phyloP scores from a whole-genome alignment of 1,140 invertebrate genomes.

The Hermetia illucens region DNA sequence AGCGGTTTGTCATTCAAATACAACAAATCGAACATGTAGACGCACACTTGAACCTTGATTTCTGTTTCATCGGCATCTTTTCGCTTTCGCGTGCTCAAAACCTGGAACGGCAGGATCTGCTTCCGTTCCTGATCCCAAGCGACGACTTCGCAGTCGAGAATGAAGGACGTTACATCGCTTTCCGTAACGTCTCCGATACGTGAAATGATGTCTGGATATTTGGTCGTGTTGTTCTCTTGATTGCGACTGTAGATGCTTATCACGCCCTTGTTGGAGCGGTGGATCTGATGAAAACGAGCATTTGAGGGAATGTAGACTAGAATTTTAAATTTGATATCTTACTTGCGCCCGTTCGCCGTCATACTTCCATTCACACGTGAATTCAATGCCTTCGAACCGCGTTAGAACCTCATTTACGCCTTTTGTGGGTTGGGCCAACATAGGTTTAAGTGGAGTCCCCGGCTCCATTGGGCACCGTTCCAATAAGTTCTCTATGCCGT shows the following conservation, averaged over 20 bases:
- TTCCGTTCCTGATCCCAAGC: constrained; percentile 87
- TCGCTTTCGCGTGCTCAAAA: constrained; percentile 87
- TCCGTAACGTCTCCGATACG: constrained; percentile 48
- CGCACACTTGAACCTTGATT: constrained; percentile 94
- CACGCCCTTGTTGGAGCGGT: constrained; percentile 49
- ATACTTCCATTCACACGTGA: constrained; percentile 99
- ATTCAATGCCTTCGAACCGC: constrained; percentile 81
- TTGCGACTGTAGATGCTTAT: constrained; percentile 88
- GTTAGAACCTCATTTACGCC: constrained; percentile 81
- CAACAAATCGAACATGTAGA: constrained; percentile 95
- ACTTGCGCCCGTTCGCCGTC: constrained; percentile 98
- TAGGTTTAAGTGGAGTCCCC: constrained; percentile 92
- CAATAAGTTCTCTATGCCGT: constrained; percentile 67
- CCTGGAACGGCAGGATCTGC: constrained; percentile 93
- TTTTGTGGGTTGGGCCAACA: constrained; percentile 97
- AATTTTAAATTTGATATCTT: constrained; percentile 4
- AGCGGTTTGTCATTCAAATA: constrained; percentile 86
- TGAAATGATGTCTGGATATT: constrained; percentile 92
- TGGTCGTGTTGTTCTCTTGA: constrained; percentile 95
- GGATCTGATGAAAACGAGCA: too few relatives aligned
- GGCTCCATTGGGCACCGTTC: constrained; percentile 78
- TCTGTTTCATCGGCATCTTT: constrained; percentile 83
- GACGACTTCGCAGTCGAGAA: constrained; percentile 94
- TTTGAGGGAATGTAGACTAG: constrained; percentile 1
- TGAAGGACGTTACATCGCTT: constrained; percentile 60